A percentile compares a stretch with the other conserved stretches of the same genome.
These are phyloP conservation scores for Drosophila bocqueti DNA, from an alignment of 1,140 invertebrate species.

Conservation along the genomic window DNA sequence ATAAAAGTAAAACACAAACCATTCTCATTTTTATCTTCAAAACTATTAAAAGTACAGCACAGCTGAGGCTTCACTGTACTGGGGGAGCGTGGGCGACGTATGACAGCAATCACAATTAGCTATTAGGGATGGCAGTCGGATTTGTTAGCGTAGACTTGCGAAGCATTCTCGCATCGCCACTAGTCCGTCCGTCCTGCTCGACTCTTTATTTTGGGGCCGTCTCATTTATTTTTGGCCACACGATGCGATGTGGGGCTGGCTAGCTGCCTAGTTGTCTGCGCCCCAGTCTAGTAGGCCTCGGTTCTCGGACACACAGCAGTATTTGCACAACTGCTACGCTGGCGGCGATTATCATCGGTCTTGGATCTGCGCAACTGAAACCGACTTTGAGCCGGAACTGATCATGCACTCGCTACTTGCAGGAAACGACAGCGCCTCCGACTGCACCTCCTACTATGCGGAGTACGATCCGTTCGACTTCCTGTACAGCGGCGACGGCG, in stretches of 20 bases:
- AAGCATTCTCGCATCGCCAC: slow-evolving; percentile 51
- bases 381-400: slow-evolving; percentile 39
- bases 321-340: slow-evolving; percentile 65
- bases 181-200: slow-evolving; percentile 16
- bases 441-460: slow-evolving; percentile 90
- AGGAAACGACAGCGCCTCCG: slow-evolving; percentile 80
- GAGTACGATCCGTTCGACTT: slow-evolving; percentile 95
- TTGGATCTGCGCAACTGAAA: slow-evolving; percentile 23
- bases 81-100: slow-evolving; percentile 41
- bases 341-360: slow-evolving; percentile 41
- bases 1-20: background rate
- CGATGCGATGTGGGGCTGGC: slow-evolving; percentile 35
- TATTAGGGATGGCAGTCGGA: slow-evolving; percentile 36
- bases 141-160: slow-evolving; percentile 74
- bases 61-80: slow-evolving; percentile 18
- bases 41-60: background rate
- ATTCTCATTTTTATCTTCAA: background rate
- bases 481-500: slow-evolving; percentile 89
- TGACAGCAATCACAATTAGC: slow-evolving; percentile 58
- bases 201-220: slow-evolving; percentile 33
- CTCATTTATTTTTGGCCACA: slow-evolving; percentile 74
- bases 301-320: slow-evolving; percentile 55
- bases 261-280: slow-evolving; percentile 7
- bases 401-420: slow-evolving; percentile 81
- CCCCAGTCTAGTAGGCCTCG: slow-evolving; percentile 35